A percentile compares a stretch with the other conserved stretches of the same genome.
Conservation (phyloP, 2,888 invertebrate species). For the Ariolimax columbianus region DNA sequence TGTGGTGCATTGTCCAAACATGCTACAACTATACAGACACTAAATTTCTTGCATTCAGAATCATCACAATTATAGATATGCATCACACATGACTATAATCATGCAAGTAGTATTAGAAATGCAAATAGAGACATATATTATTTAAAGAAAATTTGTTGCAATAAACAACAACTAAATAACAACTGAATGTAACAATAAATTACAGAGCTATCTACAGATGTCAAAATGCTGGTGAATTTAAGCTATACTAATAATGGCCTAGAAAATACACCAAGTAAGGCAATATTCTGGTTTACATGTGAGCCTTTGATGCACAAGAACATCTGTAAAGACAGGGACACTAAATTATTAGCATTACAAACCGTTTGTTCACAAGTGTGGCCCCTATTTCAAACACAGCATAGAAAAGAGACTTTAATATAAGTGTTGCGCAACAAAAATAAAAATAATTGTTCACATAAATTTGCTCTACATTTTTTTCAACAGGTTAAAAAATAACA, state of each 20-base stretch:
- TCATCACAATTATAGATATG: not conserved
- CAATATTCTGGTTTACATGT: slow-evolving; percentile 17
- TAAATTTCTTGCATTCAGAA: not conserved
- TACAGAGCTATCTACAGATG: not conserved
- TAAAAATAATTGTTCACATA: too few species aligned
- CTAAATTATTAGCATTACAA: not conserved
- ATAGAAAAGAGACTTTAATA: not conserved
- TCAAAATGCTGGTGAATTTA: slow-evolving; percentile 1
- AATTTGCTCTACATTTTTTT: too few species aligned
- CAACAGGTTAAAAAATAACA: too few species aligned
- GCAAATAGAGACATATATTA: not conserved
- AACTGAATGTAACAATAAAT: not conserved
- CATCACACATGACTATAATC: not conserved
- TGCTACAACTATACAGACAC: not conserved
- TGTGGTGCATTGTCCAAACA: not conserved
- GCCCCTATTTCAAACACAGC: not conserved
- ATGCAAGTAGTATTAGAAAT: not conserved
- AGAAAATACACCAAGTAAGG: not conserved
- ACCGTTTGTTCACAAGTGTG: not conserved
- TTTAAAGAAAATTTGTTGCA: not conserved
- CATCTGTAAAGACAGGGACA: slow-evolving; percentile 27
- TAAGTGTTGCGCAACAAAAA: too few species aligned
- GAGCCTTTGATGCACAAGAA: slow-evolving; percentile 31
- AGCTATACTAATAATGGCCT: not conserved
- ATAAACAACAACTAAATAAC: not conserved